Evolutionary conservation across 1,140 invertebrate genomes (phyloP).

Genomic region (Chelonus insularis): DNA sequence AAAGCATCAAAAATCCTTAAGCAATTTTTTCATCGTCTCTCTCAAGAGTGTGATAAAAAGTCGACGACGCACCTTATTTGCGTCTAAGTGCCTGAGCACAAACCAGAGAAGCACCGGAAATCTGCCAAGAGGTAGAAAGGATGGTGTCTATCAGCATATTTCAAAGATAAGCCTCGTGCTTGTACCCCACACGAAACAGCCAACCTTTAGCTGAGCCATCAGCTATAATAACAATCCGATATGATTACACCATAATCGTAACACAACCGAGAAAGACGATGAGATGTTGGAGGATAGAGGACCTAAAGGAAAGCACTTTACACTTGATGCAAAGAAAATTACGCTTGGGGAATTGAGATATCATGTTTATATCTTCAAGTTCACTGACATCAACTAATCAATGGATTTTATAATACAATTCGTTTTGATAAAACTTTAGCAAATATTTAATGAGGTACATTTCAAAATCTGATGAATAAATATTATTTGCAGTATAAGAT

Average conservation of each 20-base stretch:
- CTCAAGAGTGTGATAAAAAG: conserved; percentile 22
- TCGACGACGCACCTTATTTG: conserved; percentile 12
- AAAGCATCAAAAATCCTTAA: conserved; percentile 32
- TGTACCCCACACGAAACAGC: conserved; percentile 3
- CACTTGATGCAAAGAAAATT: conserved; percentile 46
- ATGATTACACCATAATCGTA: conserved; percentile 62
- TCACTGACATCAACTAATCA: too few species aligned
- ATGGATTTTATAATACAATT: too few species aligned
- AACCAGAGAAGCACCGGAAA: background rate
- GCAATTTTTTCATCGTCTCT: conserved; percentile 28
- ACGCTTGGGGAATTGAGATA: conserved; percentile 59
- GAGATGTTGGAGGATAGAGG: background rate
- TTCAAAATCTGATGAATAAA: too few species aligned
- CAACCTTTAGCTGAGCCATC: conserved; percentile 51
- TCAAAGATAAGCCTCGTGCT: conserved; percentile 57
- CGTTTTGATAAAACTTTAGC: too few species aligned
- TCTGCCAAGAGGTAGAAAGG: conserved; percentile 19
- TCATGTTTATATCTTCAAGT: conserved; percentile 3
- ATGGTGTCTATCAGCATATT: conserved; percentile 57
- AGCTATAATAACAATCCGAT: conserved; percentile 62
- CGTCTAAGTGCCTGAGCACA: conserved; percentile 22
- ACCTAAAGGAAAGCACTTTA: background rate
- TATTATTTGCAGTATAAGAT: too few species aligned
- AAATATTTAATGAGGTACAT: too few species aligned
- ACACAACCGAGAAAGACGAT: conserved; percentile 33